phyloP scores from a whole-genome alignment of 2,113 vertebrate species.

The Pterocles gutturalis region DNA sequence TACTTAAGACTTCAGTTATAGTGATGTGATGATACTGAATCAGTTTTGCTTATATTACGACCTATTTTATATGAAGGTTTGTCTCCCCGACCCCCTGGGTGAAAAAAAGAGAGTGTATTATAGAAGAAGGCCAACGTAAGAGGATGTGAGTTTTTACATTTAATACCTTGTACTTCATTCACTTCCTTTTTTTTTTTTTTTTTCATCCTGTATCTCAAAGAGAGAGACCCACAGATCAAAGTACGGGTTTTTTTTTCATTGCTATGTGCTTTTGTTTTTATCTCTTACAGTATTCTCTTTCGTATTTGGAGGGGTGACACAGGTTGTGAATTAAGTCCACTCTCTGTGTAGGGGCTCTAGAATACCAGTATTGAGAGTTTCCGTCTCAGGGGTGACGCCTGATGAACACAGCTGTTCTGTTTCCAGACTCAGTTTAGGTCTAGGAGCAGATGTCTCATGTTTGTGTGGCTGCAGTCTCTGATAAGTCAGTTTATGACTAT shows the following conservation, averaged over 20 bases:
- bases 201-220: background rate
- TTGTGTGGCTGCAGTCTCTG: background rate
- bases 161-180: background rate
- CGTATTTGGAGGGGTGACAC: background rate
- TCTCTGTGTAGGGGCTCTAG: background rate
- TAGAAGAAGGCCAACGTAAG: background rate
- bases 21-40: background rate
- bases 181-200: background rate
- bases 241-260: background rate
- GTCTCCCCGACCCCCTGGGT: background rate
- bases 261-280: background rate
- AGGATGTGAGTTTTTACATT: background rate
- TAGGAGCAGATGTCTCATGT: background rate
- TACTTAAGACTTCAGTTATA: background rate
- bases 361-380: background rate
- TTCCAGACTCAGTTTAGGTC: background rate
- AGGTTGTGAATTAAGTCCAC: background rate
- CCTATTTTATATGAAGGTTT: background rate
- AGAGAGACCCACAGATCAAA: background rate
- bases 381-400: background rate
- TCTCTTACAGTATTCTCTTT: background rate
- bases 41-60: background rate
- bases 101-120: fast-evolving
- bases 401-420: background rate
- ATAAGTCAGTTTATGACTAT: background rate